Base-by-base conservation (phyloP, 2,113 vertebrate genomes). In the Hassar affinis region DNA sequence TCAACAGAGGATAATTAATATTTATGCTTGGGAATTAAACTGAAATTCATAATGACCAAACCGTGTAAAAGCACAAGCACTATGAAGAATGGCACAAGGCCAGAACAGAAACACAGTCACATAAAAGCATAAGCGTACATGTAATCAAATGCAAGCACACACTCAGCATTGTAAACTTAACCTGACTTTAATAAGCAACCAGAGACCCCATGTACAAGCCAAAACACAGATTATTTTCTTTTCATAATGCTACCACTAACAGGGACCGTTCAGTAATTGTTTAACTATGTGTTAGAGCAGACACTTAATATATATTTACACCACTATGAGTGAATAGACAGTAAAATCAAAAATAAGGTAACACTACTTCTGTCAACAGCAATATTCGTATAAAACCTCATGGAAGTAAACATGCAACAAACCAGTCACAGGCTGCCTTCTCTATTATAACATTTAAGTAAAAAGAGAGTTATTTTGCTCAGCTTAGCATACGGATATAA, bases 91-190 rank as follows among this genome's bases (percentile, higher is more conserved):
- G 72, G 25, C 33, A 42, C 35, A 75, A 76, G 25, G 11, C 25
- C 27, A 56, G 45, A 76, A 79, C 35, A 78, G 30, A 64, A 64
- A 49, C 69, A 78, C 52, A 78, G 30, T 71, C 27, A 59, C 57
- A 79, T 7, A 78, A 66, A 62, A 72, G 69, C 80, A 82, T 69
- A 82, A 57, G 80, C 47, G 30, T 22, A 42, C 35, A 79, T 12
- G 54, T 59, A 57, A 33, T 25, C 42, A 72, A 47, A 79, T 15
- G 42, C 27, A 79, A 25, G 56, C 76, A 84, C 49, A 72, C 66
- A 71, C 27, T 71, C 27, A 72, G 51, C 38, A 78, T 17, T 45
- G 12, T 57, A 69, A 22, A 56, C 61, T 68, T 14, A 77, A 68
- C 33, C 25, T 54, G 42, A 45, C 59, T 59, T 81, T 47, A 81